phyloP scores from a whole-genome alignment of 2,888 invertebrate genomes.

The Bursaphelenchus okinawaensis region DNA sequence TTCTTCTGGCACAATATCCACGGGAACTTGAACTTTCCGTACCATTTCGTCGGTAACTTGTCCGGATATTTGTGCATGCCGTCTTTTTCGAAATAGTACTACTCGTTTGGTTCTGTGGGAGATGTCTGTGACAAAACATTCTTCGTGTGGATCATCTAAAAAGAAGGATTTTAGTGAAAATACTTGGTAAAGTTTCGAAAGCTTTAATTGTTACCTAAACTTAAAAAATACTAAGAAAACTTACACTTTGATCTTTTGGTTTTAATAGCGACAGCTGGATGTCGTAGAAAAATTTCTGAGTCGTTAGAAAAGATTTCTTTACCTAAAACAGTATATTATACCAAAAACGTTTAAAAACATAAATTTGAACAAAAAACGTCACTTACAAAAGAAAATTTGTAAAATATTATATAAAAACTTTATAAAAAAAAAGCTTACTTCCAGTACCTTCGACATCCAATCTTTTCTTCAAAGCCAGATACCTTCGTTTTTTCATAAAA shows the following conservation, averaged over 20 bases:
- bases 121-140: conserved; percentile 8
- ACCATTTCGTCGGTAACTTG: conserved; percentile 10
- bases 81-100: conserved; percentile 7
- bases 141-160: conserved; percentile 12
- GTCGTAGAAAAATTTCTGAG: conserved; percentile 1
- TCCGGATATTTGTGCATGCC: not conserved
- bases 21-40: conserved; percentile 13
- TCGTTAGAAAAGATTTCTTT: conserved; percentile 1
- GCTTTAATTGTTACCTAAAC: not conserved
- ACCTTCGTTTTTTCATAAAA: conserved; percentile 9
- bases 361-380: too few species aligned
- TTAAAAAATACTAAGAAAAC: not conserved
- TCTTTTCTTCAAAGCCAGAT: not conserved
- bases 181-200: too few species aligned
- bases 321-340: not conserved
- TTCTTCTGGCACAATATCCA: not conserved
- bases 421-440: too few species aligned
- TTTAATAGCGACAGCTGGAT: not conserved
- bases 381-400: too few species aligned
- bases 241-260: conserved; percentile 8
- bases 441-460: not conserved
- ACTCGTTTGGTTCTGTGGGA: conserved; percentile 10
- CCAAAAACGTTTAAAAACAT: not conserved
- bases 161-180: too few species aligned
- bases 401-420: not conserved